Evolutionary conservation across 2,113 vertebrate genomes (phyloP).

Genomic region (Malurus cyaneus): DNA sequence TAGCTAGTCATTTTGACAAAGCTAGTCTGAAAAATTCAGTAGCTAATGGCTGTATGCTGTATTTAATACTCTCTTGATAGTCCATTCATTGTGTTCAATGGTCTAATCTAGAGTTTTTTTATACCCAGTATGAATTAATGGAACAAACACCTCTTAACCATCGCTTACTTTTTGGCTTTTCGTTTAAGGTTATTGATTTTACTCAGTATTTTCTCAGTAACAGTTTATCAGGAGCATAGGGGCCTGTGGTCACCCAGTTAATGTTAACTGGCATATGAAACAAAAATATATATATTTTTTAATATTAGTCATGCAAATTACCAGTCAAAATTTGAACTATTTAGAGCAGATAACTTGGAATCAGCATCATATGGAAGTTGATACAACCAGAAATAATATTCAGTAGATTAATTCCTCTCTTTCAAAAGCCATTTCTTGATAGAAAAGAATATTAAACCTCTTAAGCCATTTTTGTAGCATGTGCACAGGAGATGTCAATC

Average conservation of each 20-base stretch:
- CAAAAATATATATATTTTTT: not conserved
- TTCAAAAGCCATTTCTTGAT: not conserved
- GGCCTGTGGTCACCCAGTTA: not conserved
- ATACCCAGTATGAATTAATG: not conserved
- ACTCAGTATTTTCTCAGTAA: not conserved
- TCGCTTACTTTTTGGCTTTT: not conserved
- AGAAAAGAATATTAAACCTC: not conserved
- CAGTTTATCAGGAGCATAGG: not conserved
- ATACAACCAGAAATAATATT: not conserved
- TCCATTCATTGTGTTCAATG: not conserved
- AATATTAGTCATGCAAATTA: not conserved
- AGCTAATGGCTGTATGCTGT: not conserved
- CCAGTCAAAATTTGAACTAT: not conserved
- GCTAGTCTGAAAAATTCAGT: not conserved
- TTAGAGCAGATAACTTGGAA: not conserved
- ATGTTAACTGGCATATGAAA: not conserved
- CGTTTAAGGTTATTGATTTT: not conserved
- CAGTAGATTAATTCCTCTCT: not conserved
- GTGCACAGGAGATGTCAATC: not conserved
- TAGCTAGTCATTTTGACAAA: not conserved
- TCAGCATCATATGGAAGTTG: not conserved
- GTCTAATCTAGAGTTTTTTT: not conserved
- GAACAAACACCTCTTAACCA: not conserved
- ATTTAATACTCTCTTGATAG: not conserved
- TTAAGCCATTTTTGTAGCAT: not conserved